A percentile compares a stretch with the other conserved stretches of the same genome.
phyloP scores from a whole-genome alignment of 1,140 invertebrate genomes.

The Wasmannia auropunctata region DNA sequence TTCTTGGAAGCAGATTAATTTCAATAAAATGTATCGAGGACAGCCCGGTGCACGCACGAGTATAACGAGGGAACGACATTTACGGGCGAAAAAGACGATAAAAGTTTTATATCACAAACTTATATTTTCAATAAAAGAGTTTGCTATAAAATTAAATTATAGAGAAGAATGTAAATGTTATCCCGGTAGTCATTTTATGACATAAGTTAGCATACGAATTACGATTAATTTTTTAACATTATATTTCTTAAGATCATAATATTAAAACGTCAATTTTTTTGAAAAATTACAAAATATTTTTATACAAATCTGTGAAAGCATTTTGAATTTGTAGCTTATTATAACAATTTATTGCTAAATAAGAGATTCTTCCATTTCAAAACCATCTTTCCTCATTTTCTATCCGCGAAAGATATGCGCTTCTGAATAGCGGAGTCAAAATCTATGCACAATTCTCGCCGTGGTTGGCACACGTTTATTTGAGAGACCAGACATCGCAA shows the following conservation, averaged over 20 bases:
- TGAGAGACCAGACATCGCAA: conserved; percentile 28
- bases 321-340: not conserved
- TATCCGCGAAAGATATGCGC: not conserved
- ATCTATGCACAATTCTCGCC: conserved; percentile 3
- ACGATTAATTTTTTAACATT: conserved; percentile 4
- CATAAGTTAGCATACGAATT: not conserved
- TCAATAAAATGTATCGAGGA: not conserved
- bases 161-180: not conserved
- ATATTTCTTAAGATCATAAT: not conserved
- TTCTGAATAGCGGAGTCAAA: not conserved
- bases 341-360: not conserved
- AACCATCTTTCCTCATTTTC: not conserved
- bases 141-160: not conserved
- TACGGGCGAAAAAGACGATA: not conserved
- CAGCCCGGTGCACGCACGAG: not conserved
- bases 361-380: not conserved
- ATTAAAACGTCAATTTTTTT: not conserved
- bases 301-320: not conserved
- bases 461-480: conserved; percentile 30
- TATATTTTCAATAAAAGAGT: not conserved
- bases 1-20: conserved; percentile 21
- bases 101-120: not conserved
- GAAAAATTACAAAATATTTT: not conserved
- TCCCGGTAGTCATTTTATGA: not conserved
- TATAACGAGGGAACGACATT: not conserved